Evolutionary conservation across 2,113 vertebrate genomes (phyloP), one percentile per base, ranked within the genome.

Genomic region (Amazona vittata): DNA sequence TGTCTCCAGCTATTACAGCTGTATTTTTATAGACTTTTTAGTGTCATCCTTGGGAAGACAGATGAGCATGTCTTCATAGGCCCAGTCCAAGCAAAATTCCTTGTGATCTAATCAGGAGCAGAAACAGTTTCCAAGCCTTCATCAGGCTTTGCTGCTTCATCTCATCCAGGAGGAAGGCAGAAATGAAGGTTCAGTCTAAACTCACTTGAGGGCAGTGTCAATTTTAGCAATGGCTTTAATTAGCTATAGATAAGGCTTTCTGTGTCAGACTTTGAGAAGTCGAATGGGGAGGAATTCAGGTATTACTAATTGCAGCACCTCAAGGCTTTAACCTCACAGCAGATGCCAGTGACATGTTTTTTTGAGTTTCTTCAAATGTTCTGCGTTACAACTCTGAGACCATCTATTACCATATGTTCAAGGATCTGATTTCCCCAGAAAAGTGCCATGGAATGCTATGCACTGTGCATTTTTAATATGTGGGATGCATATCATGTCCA

Each of bases 11-110:
- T 84, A 68, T 64, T 57, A 67, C 86, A 91, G 70, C 44, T 95
- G 49, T 70, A 76, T 91, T 91, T 95, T 95, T 63, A 89, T 64
- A 82, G 47, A 71, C 11, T 47, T 64, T 33, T 50, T 47, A 60
- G 20, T 89, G 86, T 89, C 77, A 62, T 76, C 29, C 33, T 28
- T 85, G 65, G 33, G 74, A 95, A 94, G 69, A 87, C 65, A 96
- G 69, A 55, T 89, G 46, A 64, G 41, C 33, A 60, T 43, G 47
- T 60, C 70, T 76, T 91, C 62, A 65, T 12, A 77, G 53, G 28
- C n/a, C n/a, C 49, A 35, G 39, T n/a, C 21, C 39, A 89, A 84
- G 74, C 31, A 91, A 73, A 83, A 90, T 83, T 85, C n/a, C 49
- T 62, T 17, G 2, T 69, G 84, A 93, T 46, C 62, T 87, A n/a